Evolutionary conservation across 2,888 invertebrate species (phyloP).

Genomic region (Himalopsyche kuldschensis): DNA sequence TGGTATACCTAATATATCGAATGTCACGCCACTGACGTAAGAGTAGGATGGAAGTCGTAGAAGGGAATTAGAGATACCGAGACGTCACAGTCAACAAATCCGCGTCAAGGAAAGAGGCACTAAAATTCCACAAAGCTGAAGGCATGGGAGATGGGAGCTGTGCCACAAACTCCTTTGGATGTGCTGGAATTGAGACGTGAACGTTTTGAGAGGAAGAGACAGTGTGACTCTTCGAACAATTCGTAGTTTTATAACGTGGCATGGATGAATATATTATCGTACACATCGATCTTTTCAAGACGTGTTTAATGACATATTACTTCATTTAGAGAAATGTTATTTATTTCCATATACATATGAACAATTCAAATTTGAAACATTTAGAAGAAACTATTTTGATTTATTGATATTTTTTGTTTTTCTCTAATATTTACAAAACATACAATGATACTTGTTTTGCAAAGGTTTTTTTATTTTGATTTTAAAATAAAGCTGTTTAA

Average conservation of each 20-base stretch:
- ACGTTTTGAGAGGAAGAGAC: background rate
- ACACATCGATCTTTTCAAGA: too few relatives aligned
- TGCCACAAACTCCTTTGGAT: background rate
- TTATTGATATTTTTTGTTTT: too few relatives aligned
- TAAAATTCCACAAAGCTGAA: constrained; percentile 22
- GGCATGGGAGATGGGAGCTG: background rate
- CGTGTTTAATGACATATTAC: too few relatives aligned
- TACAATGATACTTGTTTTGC: too few relatives aligned
- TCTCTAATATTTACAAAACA: too few relatives aligned
- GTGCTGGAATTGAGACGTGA: background rate
- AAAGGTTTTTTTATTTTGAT: too few relatives aligned
- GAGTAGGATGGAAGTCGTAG: constrained; percentile 5
- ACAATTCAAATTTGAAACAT: too few relatives aligned
- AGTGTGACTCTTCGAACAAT: background rate
- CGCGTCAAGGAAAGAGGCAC: constrained; percentile 14
- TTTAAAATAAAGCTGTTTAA: too few relatives aligned
- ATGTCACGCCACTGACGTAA: background rate
- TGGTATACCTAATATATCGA: background rate
- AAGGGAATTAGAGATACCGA: constrained; percentile 30
- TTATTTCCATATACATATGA: too few relatives aligned
- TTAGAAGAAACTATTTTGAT: too few relatives aligned
- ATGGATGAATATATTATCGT: background rate
- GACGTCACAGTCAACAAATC: constrained; percentile 31
- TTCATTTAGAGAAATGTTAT: too few relatives aligned
- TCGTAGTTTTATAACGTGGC: background rate